These are phyloP conservation scores for Erebia ligea DNA, from an alignment of 2,888 invertebrate species.

Conservation along the genomic window DNA sequence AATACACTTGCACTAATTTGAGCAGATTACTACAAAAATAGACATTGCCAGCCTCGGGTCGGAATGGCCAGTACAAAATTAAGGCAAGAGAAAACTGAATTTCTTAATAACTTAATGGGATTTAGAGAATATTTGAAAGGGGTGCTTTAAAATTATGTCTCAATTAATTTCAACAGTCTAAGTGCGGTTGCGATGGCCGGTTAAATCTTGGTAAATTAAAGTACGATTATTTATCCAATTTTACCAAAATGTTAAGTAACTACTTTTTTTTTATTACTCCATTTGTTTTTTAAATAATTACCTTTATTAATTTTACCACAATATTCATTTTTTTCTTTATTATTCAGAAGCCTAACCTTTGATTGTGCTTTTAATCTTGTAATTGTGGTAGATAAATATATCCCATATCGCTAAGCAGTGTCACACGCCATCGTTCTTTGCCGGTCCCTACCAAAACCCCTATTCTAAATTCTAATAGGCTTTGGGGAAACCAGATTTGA, in stretches of 20 bases:
- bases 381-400: no score
- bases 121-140: constrained; percentile 25
- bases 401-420: no score
- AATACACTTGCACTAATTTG: constrained; percentile 36
- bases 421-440: no score
- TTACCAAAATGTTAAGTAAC: constrained; percentile 60
- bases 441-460: no score
- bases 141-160: constrained; percentile 27
- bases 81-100: constrained; percentile 27
- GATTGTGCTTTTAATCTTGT: no score
- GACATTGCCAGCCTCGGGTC: constrained; percentile 28
- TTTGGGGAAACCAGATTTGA: no score
- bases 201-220: constrained; percentile 12
- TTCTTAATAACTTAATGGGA: constrained; percentile 27
- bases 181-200: constrained; percentile 39
- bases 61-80: constrained; percentile 24
- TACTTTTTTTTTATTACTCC: no score
- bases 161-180: constrained; percentile 48
- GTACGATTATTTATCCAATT: constrained; percentile 46
- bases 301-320: no score
- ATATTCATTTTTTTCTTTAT: no score
- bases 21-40: constrained; percentile 35
- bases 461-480: no score
- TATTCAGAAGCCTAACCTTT: no score
- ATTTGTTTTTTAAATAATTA: no score